These are phyloP conservation scores for Carassius carassius DNA, from an alignment of 2,113 vertebrate species.

Conservation along the genomic window DNA sequence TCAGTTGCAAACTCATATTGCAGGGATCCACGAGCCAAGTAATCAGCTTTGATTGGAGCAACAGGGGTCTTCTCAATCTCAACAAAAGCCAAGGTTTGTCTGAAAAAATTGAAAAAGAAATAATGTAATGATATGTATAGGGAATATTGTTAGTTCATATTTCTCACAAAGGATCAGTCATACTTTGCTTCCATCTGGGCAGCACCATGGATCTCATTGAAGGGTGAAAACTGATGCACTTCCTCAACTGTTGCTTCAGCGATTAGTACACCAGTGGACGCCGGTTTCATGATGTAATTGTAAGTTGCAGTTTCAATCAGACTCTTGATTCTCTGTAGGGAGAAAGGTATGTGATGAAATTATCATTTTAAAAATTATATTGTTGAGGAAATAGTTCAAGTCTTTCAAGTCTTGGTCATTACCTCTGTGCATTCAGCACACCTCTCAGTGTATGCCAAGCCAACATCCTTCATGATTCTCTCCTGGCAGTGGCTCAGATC, in stretches of 20 bases:
- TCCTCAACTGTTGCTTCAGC: constrained; percentile 74
- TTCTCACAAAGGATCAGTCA: constrained; percentile 6
- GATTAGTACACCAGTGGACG: constrained; percentile 66
- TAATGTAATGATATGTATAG: neutral
- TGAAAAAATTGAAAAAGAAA: constrained; percentile 51
- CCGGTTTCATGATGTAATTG: constrained; percentile 77
- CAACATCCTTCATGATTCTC: constrained; percentile 72
- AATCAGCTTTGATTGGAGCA: constrained; percentile 46
- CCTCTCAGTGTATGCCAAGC: constrained; percentile 74
- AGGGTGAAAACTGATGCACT: constrained; percentile 77
- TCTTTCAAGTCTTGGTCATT: constrained; percentile 56
- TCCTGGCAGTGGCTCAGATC: constrained; percentile 81
- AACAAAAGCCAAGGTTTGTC: constrained; percentile 73
- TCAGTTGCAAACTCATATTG: constrained; percentile 73
- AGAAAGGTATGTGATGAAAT: neutral
- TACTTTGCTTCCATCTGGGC: constrained; percentile 79
- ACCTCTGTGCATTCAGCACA: constrained; percentile 70
- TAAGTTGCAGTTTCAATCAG: constrained; percentile 74
- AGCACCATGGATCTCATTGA: constrained; percentile 75
- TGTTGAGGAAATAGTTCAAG: neutral
- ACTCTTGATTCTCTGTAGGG: constrained; percentile 71
- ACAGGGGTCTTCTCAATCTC: constrained; percentile 63
- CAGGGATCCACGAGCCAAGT: constrained; percentile 69
- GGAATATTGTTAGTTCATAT: no score
- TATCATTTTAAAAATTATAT: no score